Evolutionary conservation across 1,140 invertebrate species (phyloP).

Genomic region (Euwallacea similis): DNA sequence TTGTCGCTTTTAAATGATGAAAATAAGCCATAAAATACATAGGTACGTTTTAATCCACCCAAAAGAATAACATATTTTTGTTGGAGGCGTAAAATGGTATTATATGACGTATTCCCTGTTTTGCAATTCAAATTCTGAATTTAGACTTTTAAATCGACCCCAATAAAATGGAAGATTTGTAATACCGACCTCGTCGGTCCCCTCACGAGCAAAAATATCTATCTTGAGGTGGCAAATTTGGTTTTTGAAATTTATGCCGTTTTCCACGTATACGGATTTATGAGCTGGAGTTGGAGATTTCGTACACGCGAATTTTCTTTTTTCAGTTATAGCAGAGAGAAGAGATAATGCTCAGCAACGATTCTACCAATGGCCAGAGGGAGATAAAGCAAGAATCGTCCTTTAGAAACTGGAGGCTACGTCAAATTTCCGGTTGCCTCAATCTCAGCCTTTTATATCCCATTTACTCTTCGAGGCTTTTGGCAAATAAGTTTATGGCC

Average conservation of each 20-base stretch:
- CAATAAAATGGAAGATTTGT: constrained; percentile 23
- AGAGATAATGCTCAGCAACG: too few species aligned
- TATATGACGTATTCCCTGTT: constrained; percentile 15
- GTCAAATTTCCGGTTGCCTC: neutral
- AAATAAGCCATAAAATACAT: too few species aligned
- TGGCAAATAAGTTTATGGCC: constrained; percentile 3
- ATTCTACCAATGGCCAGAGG: too few species aligned
- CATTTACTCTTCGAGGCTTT: neutral
- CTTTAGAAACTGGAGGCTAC: too few species aligned
- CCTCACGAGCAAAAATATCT: constrained; percentile 29
- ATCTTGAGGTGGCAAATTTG: constrained; percentile 29
- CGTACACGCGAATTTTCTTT: too few species aligned
- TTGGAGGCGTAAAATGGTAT: constrained; percentile 17
- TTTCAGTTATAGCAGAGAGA: too few species aligned
- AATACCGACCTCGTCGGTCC: constrained; percentile 10
- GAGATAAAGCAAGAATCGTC: too few species aligned
- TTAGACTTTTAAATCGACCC: constrained; percentile 31
- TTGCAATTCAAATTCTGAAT: constrained; percentile 24
- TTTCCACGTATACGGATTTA: too few species aligned
- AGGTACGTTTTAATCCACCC: constrained; percentile 6
- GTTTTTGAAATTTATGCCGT: constrained; percentile 25
- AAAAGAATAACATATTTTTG: constrained; percentile 9
- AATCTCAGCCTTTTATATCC: neutral
- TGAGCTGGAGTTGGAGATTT: too few species aligned
- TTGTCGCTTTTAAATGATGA: too few species aligned